Conservation (phyloP, 2,888 invertebrate species). For the Bombylius discolor region DNA sequence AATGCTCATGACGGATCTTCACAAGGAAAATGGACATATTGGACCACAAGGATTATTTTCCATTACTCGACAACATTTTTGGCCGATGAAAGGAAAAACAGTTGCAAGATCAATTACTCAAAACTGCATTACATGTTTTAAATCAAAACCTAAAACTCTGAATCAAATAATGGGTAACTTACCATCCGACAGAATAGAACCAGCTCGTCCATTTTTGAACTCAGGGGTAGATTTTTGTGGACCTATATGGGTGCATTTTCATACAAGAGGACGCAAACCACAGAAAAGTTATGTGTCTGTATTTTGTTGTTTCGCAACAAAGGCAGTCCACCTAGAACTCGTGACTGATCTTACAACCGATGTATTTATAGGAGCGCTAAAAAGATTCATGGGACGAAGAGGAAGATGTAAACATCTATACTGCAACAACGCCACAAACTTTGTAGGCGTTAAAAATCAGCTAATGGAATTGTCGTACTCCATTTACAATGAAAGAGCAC, state of each 20-base stretch:
- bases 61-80: conserved; percentile 14
- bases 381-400: conserved; percentile 9
- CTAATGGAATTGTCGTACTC: neutral
- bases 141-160: conserved; percentile 5
- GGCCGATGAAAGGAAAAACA: conserved; percentile 15
- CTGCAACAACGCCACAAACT: conserved; percentile 1
- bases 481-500: neutral
- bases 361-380: conserved; percentile 13
- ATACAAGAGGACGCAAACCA: conserved; percentile 2
- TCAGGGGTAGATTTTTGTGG: too few relatives aligned
- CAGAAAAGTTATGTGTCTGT: conserved; percentile 11
- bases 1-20: conserved; percentile 13
- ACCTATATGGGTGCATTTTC: too few relatives aligned
- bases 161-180: conserved; percentile 20
- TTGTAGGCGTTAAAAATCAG: too few relatives aligned
- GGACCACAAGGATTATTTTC: conserved; percentile 1
- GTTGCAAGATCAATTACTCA: too few relatives aligned
- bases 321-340: conserved; percentile 12
- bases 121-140: conserved; percentile 13
- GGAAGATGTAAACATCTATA: conserved; percentile 5
- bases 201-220: conserved; percentile 8
- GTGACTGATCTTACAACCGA: conserved; percentile 6
- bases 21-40: neutral
- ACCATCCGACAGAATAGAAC: conserved; percentile 12
- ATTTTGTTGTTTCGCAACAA: conserved; percentile 12